A percentile compares a stretch with the other conserved stretches of the same genome.
phyloP scores from a whole-genome alignment of 2,888 invertebrate genomes.

The Ecliptopera silaceata region DNA sequence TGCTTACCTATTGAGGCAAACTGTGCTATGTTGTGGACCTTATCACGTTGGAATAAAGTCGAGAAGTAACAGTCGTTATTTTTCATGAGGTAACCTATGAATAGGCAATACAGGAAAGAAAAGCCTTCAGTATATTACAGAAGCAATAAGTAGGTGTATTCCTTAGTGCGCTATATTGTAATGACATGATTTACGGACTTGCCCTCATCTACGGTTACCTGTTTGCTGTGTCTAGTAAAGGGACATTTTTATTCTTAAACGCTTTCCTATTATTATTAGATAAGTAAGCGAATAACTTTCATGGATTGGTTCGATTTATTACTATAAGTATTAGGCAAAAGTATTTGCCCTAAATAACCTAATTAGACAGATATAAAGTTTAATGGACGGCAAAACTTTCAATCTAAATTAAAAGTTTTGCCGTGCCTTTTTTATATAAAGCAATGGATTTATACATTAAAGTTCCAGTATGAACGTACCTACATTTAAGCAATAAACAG shows the following conservation, averaged over 20 bases:
- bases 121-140: slow-evolving; percentile 17
- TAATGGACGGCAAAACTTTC: no score
- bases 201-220: not conserved
- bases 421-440: no score
- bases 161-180: slow-evolving; percentile 9
- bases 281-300: not conserved
- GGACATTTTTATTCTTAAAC: slow-evolving; percentile 2
- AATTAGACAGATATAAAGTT: no score
- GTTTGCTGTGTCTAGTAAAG: not conserved
- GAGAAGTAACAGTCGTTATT: slow-evolving; percentile 3
- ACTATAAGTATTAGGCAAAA: no score
- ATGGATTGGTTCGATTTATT: no score
- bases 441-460: no score
- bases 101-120: slow-evolving; percentile 14
- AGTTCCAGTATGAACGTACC: no score
- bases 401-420: no score
- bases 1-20: slow-evolving; percentile 12
- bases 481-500: not conserved
- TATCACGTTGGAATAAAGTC: slow-evolving; percentile 5
- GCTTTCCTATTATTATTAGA: not conserved
- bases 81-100: slow-evolving; percentile 20
- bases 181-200: slow-evolving; percentile 2
- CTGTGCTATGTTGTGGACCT: not conserved
- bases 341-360: no score
- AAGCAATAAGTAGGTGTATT: slow-evolving; percentile 6